Evolutionary conservation across 2,888 invertebrate genomes (phyloP), one percentile per base, ranked within the genome.

Genomic region (Elgonia sp.): DNA sequence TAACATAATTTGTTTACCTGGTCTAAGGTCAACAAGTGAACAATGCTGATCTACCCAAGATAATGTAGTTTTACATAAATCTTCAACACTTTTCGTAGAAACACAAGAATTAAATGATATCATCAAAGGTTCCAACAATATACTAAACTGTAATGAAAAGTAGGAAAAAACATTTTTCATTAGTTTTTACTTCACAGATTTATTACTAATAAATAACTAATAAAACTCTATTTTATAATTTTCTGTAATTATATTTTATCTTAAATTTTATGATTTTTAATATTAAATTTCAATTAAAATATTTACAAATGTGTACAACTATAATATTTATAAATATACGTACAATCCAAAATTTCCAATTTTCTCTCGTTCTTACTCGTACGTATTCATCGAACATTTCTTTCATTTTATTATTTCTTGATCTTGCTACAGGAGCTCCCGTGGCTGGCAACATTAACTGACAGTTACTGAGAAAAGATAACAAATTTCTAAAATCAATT

Each of bases 301-400:
- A 63, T 60, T 40, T 63, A 46, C 65, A 53, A 76, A 62, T n/a
- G n/a, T n/a, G n/a, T n/a, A n/a, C n/a, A n/a, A n/a, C n/a, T n/a
- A n/a, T n/a, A n/a, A n/a, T n/a, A n/a, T n/a, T n/a, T n/a, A n/a
- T n/a, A n/a, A n/a, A n/a, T n/a, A n/a, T 55, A 96, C 97, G 97
- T 98, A 99, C 99, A 95, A 99, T 98, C 98, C 99, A 99, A 95
- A 99, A 99, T 95, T 98, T 99, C 99, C 99, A 99, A 95, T 98
- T 98, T 93, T 97, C 97, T 94, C 97, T 96, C 20, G 99, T 99
- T 86, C 98, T 96, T 91, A 96, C 96, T 90, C 97, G 96, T 65
- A 99, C 98, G 95, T 99, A 99, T 46, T 98, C 97, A 91, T 98
- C 97, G 95, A 98, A 99, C 96, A 99, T 97, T 95, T 98, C 98